These are phyloP conservation scores for Falcunculus frontatus DNA, from an alignment of 2,113 vertebrate species.

Conservation along the genomic window DNA sequence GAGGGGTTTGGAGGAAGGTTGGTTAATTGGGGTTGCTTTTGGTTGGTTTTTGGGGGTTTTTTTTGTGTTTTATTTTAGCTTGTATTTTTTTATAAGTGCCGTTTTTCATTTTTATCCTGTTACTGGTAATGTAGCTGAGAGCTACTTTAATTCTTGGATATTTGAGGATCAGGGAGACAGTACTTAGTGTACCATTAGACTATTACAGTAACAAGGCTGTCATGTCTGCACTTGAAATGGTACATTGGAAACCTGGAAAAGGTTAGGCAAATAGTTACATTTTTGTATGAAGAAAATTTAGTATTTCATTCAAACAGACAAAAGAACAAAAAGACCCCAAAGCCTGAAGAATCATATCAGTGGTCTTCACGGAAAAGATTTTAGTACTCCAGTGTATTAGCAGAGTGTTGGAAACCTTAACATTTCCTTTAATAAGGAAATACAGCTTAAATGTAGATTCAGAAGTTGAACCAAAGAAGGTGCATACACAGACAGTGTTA, in stretches of 20 bases:
- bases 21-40: not conserved
- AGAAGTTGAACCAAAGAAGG: not conserved
- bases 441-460: not conserved
- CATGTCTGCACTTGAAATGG: not conserved
- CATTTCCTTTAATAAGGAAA: not conserved
- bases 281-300: not conserved
- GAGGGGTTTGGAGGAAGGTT: not conserved
- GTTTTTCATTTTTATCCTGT: accelerated
- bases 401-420: not conserved
- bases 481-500: not conserved
- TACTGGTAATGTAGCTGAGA: not conserved
- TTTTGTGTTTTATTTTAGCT: not conserved
- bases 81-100: not conserved
- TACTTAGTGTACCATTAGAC: not conserved
- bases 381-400: not conserved
- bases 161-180: not conserved
- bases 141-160: not conserved
- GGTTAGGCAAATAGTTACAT: not conserved
- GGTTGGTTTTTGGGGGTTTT: not conserved
- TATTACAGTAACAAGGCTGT: not conserved
- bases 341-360: not conserved
- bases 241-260: not conserved
- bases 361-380: not conserved
- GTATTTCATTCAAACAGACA: not conserved
- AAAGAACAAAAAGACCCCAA: not conserved